Evolutionary conservation across 1,140 invertebrate genomes (phyloP), one percentile per base, ranked within the genome.

Genomic region (Asbolus verrucosus): DNA sequence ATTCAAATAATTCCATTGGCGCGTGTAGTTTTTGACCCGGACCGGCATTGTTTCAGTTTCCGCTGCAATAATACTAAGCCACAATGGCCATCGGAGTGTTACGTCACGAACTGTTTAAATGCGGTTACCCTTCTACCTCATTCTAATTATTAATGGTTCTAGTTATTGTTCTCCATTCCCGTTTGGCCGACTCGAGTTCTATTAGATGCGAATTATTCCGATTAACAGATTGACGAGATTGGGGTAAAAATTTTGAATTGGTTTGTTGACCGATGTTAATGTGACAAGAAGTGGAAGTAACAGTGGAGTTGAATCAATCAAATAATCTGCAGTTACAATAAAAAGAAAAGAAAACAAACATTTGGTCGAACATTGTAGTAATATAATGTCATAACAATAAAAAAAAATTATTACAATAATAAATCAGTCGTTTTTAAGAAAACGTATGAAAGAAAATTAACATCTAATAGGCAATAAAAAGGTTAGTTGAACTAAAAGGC

Each of bases 121-220:
- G 61, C 61, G 61, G 36, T 43, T 41, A 41, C 46, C 46, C 46
- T 54, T 54, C 46, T 63, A 39, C 65, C 65, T 54, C 36, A 30
- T 38, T 36, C 21, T 67, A 67, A 67, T 67, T 67, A 67, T 67
- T 67, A 67, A 67, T 67, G 65, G 65, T 50, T 67, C 39, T 67
- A 15, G 65, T 54, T 67, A 67, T 67, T 43, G 65, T 67, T 67
- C 65, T 14, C 46, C 8, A 54, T 54, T 54, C 46, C 65, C 65
- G 30, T 41, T 36, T 67, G 39, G 65, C 33, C 65, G 43, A 30
- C 27, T 67, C 21, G 5, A 54, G 19, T 27, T 6, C 65, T 54
- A 67, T 67, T 67, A 67, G 39, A 31, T 16, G 19, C 36, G 65
- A 67, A 54, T 67, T 67, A 54, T 54, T 41, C 27, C 30, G 39